These are phyloP conservation scores for Diprion similis DNA, from an alignment of 1,140 invertebrate species.

Conservation along the genomic window DNA sequence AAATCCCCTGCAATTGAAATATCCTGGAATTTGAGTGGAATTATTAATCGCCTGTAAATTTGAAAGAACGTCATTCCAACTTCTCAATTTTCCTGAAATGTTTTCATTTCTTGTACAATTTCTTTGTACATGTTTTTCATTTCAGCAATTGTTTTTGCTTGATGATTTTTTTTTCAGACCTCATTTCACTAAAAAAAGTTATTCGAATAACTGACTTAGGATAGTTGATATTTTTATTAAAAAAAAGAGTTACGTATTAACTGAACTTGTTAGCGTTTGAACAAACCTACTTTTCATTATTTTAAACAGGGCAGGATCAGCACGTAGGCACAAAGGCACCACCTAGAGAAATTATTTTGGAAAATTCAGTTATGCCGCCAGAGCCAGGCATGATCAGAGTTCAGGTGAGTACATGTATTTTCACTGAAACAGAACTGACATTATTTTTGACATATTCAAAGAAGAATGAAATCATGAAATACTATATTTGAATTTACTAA, in stretches of 20 bases:
- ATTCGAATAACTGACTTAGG: not conserved
- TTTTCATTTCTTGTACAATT: no score
- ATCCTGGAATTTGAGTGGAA: no score
- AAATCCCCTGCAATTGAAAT: no score
- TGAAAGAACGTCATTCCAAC: no score
- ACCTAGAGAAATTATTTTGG: conserved; percentile 82
- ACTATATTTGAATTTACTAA: no score
- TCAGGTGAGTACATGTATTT: conserved; percentile 54
- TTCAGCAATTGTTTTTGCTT: not conserved
- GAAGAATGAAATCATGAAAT: no score
- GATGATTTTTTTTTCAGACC: not conserved
- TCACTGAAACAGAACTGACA: not conserved
- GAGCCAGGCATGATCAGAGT: conserved; percentile 77
- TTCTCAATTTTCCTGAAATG: no score
- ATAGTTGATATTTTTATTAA: not conserved
- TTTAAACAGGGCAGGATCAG: conserved; percentile 74
- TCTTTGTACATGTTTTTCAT: no score
- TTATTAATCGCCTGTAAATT: no score
- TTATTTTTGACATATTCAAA: not conserved
- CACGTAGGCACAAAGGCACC: conserved; percentile 82
- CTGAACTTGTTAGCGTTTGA: not conserved
- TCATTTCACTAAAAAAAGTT: not conserved
- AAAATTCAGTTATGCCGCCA: conserved; percentile 78
- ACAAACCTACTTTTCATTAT: conserved; percentile 20
- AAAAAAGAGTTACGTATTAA: not conserved